Conservation (phyloP, 2,888 invertebrate species). For the Gortyna flavago region DNA sequence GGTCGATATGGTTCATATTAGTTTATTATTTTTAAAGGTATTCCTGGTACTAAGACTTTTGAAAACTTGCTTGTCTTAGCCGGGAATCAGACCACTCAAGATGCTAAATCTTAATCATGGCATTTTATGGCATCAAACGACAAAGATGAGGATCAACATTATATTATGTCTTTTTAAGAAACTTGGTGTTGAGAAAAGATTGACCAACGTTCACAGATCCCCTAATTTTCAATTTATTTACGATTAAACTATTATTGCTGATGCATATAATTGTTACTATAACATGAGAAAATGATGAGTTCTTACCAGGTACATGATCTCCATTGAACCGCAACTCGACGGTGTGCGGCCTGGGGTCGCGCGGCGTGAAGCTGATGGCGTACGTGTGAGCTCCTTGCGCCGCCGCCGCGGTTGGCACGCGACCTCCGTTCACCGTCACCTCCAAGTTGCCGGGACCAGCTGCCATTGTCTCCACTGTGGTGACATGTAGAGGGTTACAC, state of each 20-base stretch:
- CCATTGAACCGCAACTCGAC: constrained; percentile 99
- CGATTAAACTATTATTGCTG: neutral
- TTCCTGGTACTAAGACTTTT: neutral
- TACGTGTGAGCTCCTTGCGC: constrained; percentile 99
- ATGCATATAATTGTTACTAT: neutral
- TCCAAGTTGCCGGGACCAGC: constrained; percentile 99
- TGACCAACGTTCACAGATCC: neutral
- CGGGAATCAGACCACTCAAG: neutral
- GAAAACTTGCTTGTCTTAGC: neutral
- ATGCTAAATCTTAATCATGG: neutral
- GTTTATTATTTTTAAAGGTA: neutral
- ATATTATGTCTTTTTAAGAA: neutral
- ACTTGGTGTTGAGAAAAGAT: neutral
- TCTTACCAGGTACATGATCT: constrained; percentile 96
- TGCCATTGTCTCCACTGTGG: constrained; percentile 98
- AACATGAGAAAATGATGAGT: neutral
- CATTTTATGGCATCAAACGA: neutral
- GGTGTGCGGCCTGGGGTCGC: constrained; percentile 96
- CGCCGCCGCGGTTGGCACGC: constrained; percentile 98
- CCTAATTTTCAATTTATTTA: neutral
- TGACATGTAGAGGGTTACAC: neutral
- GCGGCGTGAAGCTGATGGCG: constrained; percentile 98
- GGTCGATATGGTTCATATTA: too few species aligned
- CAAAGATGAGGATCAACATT: too few species aligned
- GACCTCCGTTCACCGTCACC: constrained; percentile 99